Base-by-base conservation (phyloP, 2,797 vertebrate genomes). In the Vultur gryphus region DNA sequence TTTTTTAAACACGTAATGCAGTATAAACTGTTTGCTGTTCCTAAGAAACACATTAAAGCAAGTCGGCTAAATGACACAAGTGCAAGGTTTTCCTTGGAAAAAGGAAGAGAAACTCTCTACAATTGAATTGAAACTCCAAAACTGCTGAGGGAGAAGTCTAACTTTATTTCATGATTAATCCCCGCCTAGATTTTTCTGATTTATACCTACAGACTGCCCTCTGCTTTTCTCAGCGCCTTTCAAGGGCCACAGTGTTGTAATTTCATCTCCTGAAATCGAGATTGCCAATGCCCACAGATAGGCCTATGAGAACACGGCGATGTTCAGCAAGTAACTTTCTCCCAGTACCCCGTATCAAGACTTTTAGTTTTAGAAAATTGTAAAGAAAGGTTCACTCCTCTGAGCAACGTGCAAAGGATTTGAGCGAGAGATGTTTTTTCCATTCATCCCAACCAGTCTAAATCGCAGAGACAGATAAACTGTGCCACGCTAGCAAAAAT, bases 271-370 rank as follows among this genome's bases (percentile, higher is more conserved):
- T 5, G 7, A 15, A 9, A 16, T 0, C 0, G 3, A n/a, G 25
- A n/a, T 0, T 28, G 37, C 25, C 43, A 8, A 0, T 33, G 17
- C 26, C 61, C 59, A 29, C 11, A 2, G 0, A 6, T 3, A 37
- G 3, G 1, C 35, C 52, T 11, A 15, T 8, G 26, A 20, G 37
- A 76, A 25, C 61, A 24, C 0, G 8, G 29, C 3, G 1, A n/a
- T 5, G n/a, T 5, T 51, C 76, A 20, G 37, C 48, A 10, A 44
- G 51, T 7, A 11, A 19, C 25, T 23, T 24, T 4, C 7, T 6
- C 66, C 31, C 20, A 10, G 41, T 12, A 9, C 28, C 41, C 11
- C 1, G 0, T 7, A 24, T 7, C 13, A 7, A 14, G 16, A 16
- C 20, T 70, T 39, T 14, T 7, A 13, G 4, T 17, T 70, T 49